Evolutionary conservation across 2,113 vertebrate species (phyloP).

Genomic region (Toxotes chatareus): DNA sequence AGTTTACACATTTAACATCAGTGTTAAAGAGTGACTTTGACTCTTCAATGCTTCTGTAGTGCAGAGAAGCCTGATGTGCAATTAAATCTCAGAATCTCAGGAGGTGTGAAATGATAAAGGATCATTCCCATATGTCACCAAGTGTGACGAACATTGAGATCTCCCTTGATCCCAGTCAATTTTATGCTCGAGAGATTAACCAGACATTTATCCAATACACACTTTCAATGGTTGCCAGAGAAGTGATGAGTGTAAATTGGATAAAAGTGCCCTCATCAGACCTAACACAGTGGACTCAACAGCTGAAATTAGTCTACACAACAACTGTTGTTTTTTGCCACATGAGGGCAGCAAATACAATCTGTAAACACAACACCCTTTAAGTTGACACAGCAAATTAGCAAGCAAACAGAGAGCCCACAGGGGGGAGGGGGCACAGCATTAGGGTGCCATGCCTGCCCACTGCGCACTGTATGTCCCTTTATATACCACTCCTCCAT

Average conservation of each 20-base stretch:
- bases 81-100: constrained; percentile 16
- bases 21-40: background rate
- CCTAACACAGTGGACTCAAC: too few relatives aligned
- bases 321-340: background rate
- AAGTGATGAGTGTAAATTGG: background rate
- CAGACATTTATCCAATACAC: background rate
- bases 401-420: too few relatives aligned
- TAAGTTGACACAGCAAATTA: too few relatives aligned
- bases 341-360: constrained; percentile 6
- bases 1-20: constrained; percentile 26
- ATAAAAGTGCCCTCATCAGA: background rate
- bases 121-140: background rate
- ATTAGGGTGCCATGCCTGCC: too few relatives aligned
- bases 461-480: too few relatives aligned
- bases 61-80: background rate
- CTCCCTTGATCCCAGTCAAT: too few relatives aligned
- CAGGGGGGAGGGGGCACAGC: too few relatives aligned
- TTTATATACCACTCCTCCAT: too few relatives aligned
- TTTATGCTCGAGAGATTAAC: background rate
- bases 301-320: too few relatives aligned
- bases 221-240: background rate
- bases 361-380: background rate
- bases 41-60: background rate
- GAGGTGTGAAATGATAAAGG: background rate
- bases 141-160: too few relatives aligned